Base-by-base conservation (phyloP, 1,140 invertebrate species). In the Ceratitis capitata region DNA sequence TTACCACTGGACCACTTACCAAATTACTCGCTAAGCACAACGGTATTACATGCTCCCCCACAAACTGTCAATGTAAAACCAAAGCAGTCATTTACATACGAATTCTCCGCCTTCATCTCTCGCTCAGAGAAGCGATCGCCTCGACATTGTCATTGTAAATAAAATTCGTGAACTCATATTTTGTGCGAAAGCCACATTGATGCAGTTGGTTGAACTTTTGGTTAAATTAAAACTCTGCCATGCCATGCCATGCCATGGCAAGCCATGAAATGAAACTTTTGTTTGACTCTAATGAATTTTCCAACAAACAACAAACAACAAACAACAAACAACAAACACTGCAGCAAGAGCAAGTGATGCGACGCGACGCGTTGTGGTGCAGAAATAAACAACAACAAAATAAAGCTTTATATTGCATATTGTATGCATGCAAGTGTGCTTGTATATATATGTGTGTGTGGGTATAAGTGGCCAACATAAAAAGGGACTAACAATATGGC, bases 161-260 rank as follows among this genome's bases (percentile, higher is more conserved):
- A 19, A 5, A 69, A 35, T 69, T 69, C 14, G 29, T 69, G 32
- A 16, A 12, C 61, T 69, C 61, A 69, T 69, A 69, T 69, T 69
- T 69, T 39, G 61, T 69, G 61, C 61, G 61, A 69, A 69, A 69
- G 14, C 61, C 61, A 69, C 29, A 69, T 69, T 69, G 29, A 69
- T 69, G 61, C 61, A 69, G 61, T 69, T 69, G 61, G 61, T 69
- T 69, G 61, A 69, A 69, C 61, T 69, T 69, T 69, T 69, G 61
- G 61, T 29, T 69, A 39, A 69, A 69, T 69, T 69, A 69, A 69
- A 69, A 69, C 61, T 69, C 61, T 16, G 61, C 61, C 61, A 69
- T 69, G 61, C n/a, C n/a, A n/a, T n/a, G n/a, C n/a, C n/a, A n/a
- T n/a, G n/a, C n/a, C n/a, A n/a, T n/a, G n/a, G n/a, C n/a, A n/a